Evolutionary conservation across 2,797 vertebrate species (phyloP), one percentile per base, ranked within the genome.

Genomic region (Petrocephalus sullivani): DNA sequence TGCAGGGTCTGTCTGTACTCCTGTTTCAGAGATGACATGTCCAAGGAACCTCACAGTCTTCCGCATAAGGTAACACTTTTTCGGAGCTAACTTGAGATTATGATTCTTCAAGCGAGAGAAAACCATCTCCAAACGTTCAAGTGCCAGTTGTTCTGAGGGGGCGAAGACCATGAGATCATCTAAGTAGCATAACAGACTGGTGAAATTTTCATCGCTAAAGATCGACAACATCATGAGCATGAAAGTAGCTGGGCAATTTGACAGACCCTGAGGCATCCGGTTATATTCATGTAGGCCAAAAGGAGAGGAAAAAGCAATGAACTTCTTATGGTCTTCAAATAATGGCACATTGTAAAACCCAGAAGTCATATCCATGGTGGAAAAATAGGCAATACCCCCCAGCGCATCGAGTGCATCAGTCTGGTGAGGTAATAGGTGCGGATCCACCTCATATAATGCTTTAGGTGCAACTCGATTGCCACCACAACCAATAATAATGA

Each of bases 161-260:
- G 61, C 85, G 10, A 28, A 87, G 4, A 91, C 87, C 3, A 90
- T 21, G 0, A 91, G 9, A 1, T 89, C 87, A 53, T 90, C 89
- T 0, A 91, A 56, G 2, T 91, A 91, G 19, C 57, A 60, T 60
- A n/a, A 60, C 1, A 60, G 14, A n/a, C 57, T 60, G 14, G 19
- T 60, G 5, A n/a, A 60, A 6, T 60, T 60, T 16, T 60, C 57
- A 60, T 60, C 57, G 1, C 57, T 16, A 6, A 60, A 60, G 5
- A n/a, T 60, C 6, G 87, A 87, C 51, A 90, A 4, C 89, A 89
- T 91, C 90, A 91, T 90, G 0, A 87, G 51, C 90, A 91, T 91
- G 41, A 91, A 91, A 0, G 51, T 89, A 6, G 88, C 78, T 2
- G 86, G 83, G 33, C 89, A 90, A 14, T 89, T 90, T 8, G 87